Evolutionary conservation across 2,797 vertebrate species (phyloP).

Genomic region (Nothura maculosa): DNA sequence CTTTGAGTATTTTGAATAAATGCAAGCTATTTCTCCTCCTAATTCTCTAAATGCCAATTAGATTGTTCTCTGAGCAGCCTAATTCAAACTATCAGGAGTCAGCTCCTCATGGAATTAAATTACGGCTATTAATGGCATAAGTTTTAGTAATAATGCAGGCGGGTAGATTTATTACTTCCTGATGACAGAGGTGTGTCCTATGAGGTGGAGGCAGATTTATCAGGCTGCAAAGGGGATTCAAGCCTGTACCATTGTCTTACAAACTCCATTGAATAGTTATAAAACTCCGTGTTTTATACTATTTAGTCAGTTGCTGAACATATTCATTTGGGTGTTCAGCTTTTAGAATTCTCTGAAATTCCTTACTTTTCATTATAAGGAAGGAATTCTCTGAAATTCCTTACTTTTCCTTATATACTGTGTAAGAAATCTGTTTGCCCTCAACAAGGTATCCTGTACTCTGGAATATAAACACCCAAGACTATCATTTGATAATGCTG

Average conservation of each 20-base stretch:
- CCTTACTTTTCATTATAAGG: too few relatives aligned
- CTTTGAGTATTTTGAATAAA: neutral
- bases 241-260: fast-evolving
- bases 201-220: too few relatives aligned
- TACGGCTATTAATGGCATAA: neutral
- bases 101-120: fast-evolving
- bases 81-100: neutral
- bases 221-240: too few relatives aligned
- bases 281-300: neutral
- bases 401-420: neutral
- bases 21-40: neutral
- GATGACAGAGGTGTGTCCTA: fast-evolving
- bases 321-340: fast-evolving
- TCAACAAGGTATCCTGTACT: neutral
- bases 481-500: neutral
- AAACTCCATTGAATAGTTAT: neutral
- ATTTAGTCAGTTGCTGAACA: neutral
- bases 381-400: neutral
- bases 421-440: neutral
- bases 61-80: neutral
- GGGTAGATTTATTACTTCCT: neutral
- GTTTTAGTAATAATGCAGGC: neutral
- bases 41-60: neutral
- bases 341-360: neutral
- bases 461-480: neutral